Evolutionary conservation across 2,113 vertebrate species (phyloP).

Genomic region (Gorsachius goisagi): DNA sequence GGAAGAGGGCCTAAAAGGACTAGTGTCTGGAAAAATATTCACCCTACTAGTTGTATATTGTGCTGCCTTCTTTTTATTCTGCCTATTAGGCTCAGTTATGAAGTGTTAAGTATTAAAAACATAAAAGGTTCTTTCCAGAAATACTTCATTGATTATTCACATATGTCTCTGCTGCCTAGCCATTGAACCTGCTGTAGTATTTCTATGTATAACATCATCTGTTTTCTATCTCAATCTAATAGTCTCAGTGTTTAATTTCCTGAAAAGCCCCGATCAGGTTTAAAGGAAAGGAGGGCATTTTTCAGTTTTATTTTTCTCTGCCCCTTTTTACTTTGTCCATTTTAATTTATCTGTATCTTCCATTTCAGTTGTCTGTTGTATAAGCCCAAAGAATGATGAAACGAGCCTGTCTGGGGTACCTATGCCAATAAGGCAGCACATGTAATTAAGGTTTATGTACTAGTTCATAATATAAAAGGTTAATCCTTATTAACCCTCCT

Average conservation of each 20-base stretch:
- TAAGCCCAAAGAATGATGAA: background rate
- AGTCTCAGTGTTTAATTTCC: slow-evolving; percentile 82
- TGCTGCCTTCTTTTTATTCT: slow-evolving; percentile 72
- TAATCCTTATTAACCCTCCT: background rate
- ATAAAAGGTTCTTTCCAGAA: slow-evolving; percentile 81
- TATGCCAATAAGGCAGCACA: background rate
- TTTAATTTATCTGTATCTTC: slow-evolving; percentile 30
- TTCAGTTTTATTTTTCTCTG: background rate
- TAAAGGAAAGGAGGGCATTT: slow-evolving; percentile 70
- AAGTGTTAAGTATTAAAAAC: slow-evolving; percentile 86
- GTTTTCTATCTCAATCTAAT: slow-evolving; percentile 81
- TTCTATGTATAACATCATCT: slow-evolving; percentile 75
- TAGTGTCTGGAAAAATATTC: slow-evolving; percentile 73
- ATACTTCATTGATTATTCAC: slow-evolving; percentile 78
- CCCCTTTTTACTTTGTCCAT: slow-evolving; percentile 13
- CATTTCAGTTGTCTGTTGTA: background rate
- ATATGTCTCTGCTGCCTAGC: slow-evolving; percentile 73
- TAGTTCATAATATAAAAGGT: background rate
- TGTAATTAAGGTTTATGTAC: background rate
- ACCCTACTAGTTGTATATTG: slow-evolving; percentile 53
- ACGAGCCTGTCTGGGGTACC: background rate
- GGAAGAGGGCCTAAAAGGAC: background rate
- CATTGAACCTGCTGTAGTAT: slow-evolving; percentile 66
- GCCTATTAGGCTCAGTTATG: slow-evolving; percentile 80
- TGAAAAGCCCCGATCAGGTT: slow-evolving; percentile 77